Base-by-base conservation (phyloP, 2,888 invertebrate species). In the Phoronis australis region DNA sequence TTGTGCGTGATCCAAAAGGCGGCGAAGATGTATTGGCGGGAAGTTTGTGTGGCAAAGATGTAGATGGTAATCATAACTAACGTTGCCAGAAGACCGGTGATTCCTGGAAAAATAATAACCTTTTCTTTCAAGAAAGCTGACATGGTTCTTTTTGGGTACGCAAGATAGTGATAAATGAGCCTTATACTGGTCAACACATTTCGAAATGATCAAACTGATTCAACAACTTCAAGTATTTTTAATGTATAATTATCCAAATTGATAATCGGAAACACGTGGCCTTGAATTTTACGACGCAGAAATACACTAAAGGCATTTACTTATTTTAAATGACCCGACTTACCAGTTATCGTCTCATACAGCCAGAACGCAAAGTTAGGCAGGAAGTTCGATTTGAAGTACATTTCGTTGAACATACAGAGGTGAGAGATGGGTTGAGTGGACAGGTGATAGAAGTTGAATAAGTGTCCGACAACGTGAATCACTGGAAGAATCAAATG, bases 401-500 rank as follows among this genome's bases (percentile, higher is more conserved):
- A n/a, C n/a, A n/a, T 80, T 55, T 83, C 82, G 39, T 81, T 73
- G 57, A 84, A 83, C 40, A 83, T 70, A 61, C 84, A 84, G 3
- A 84, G 66, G 65, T 83, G 83, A 48, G 80, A 77, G 0, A 83
- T 77, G 1, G 83, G 81, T 70, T 83, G 83, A 0, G 83, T 84
- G 18, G 82, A 80, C 54, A 84, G 80, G 60, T 83, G 82, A 66
- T 84, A 84, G 67, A 84, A 84, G 68, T 84, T 84, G 63, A 84
- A 79, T 26, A 79, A 79, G 66, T 84, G 84, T 2, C 84, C 84
- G 52, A 83, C 59, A 3, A 82, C 76, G 64, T 84, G 84, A 26
- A 83, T 51, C 15, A 80, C 81, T 81, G 67, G 44, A 68, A 64
- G 35, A 45, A 5, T n/a, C n/a, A n/a, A n/a, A n/a, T n/a, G n/a